phyloP scores from a whole-genome alignment of 2,113 vertebrate species.

The Oxyruncus cristatus region DNA sequence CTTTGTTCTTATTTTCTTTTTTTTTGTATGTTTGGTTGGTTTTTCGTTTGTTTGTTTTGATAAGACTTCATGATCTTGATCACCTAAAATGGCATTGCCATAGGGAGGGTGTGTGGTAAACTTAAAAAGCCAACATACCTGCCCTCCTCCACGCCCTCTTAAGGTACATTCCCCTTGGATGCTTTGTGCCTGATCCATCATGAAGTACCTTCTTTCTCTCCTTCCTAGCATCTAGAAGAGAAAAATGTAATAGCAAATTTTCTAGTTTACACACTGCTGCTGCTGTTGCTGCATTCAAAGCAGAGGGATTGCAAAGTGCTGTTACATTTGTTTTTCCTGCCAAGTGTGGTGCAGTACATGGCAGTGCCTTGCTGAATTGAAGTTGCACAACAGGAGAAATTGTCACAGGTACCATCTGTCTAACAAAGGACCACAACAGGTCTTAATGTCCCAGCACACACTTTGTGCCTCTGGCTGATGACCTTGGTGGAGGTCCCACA shows the following conservation, averaged over 20 bases:
- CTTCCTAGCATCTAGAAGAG: neutral
- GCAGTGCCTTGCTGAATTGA: neutral
- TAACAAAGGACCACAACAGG: neutral
- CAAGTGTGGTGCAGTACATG: accelerated
- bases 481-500: neutral
- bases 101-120: neutral
- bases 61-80: neutral
- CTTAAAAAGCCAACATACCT: neutral
- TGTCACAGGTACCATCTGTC: neutral
- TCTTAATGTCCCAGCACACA: neutral
- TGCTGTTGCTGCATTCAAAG: neutral
- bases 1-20: neutral
- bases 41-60: no score
- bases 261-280: neutral
- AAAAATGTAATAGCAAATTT: neutral
- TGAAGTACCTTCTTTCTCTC: neutral
- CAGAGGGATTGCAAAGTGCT: neutral
- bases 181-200: neutral
- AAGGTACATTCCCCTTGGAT: neutral
- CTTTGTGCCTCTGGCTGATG: neutral
- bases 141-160: neutral
- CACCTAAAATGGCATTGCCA: neutral
- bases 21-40: no score
- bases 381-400: neutral
- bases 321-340: neutral